Conservation (phyloP, 1,140 invertebrate genomes). For the Drosophila subobscura region DNA sequence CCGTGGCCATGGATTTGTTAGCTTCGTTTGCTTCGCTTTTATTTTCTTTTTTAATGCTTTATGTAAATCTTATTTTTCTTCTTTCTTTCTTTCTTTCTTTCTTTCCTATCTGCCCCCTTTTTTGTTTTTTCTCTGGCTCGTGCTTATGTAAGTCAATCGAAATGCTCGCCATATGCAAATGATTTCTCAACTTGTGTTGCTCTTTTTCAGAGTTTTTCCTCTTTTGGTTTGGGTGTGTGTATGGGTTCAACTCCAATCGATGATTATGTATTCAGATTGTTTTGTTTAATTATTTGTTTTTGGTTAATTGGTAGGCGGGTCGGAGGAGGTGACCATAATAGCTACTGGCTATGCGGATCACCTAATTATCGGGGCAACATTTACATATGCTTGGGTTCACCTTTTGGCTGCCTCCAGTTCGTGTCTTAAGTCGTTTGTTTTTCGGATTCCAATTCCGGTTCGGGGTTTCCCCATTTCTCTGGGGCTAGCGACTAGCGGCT, state of each 20-base stretch:
- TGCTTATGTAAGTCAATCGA: slow-evolving; percentile 68
- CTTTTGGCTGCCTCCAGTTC: slow-evolving; percentile 1
- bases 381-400: not conserved
- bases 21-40: slow-evolving; percentile 50
- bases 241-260: slow-evolving; percentile 28
- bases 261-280: slow-evolving; percentile 67
- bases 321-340: slow-evolving; percentile 11
- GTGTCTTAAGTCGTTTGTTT: slow-evolving; percentile 1
- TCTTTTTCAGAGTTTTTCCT: slow-evolving; percentile 42
- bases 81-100: slow-evolving; percentile 14
- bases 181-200: slow-evolving; percentile 60
- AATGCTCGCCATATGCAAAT: slow-evolving; percentile 62
- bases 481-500: too few relatives aligned
- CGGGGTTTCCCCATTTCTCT: too few relatives aligned
- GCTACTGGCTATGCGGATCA: slow-evolving; percentile 36
- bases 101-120: slow-evolving; percentile 28
- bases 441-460: too few relatives aligned
- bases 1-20: slow-evolving; percentile 77
- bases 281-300: slow-evolving; percentile 34
- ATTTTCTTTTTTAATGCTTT: slow-evolving; percentile 56
- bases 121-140: slow-evolving; percentile 19
- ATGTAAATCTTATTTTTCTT: slow-evolving; percentile 60
- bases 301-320: slow-evolving; percentile 62
- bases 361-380: slow-evolving; percentile 27
- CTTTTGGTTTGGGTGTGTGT: not conserved